Base-by-base conservation (phyloP, 2,888 invertebrate species). In the Uloborus plumipes region DNA sequence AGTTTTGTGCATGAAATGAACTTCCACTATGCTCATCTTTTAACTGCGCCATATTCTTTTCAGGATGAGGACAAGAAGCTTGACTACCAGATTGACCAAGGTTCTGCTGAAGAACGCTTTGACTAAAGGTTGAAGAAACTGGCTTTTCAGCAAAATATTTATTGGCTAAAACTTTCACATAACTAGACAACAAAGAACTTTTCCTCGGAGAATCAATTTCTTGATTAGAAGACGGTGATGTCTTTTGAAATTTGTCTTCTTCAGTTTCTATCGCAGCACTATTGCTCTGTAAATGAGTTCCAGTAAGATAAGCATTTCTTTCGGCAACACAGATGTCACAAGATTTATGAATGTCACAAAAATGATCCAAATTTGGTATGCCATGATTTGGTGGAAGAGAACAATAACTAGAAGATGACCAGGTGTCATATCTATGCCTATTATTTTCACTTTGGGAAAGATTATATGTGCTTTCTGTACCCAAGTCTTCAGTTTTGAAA, bases 361-460 rank as follows among this genome's bases (percentile, higher is more conserved):
- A 26, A 13, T 47, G 61, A 53, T 53, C 55, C 61, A 69, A 20
- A 53, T 50, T 62, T 20, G 73, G 69, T 14, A 69, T 13, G 6
- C 80, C 80, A 58, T 65, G 65, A 4, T 70, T 70, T 31, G 80
- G 70, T 20, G 80, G 80, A 16, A 81, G 55, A 51, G 80, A 81
- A 15, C 22, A 55, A 58, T 81, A 81, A 55, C 74, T 81, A 39
- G 80, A 74, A 22, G 80, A 75, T 22, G 66, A 81, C 80, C 80
- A 80, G 18, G 47, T 49, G 18, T 20, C 49, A 47, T 11, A 39
- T 11, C 39, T 39, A 39, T 39, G 39, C 9, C 39, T 11, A 9
- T 39, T 39, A 7, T 11, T 39, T 39, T 39, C 39, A 39, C 39
- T 39, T 39, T 39, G 6, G 3, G 39, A 39, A 9, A 7, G 11